These are phyloP conservation scores for Diarsia mendica DNA, from an alignment of 2,888 invertebrate species.

Conservation along the genomic window DNA sequence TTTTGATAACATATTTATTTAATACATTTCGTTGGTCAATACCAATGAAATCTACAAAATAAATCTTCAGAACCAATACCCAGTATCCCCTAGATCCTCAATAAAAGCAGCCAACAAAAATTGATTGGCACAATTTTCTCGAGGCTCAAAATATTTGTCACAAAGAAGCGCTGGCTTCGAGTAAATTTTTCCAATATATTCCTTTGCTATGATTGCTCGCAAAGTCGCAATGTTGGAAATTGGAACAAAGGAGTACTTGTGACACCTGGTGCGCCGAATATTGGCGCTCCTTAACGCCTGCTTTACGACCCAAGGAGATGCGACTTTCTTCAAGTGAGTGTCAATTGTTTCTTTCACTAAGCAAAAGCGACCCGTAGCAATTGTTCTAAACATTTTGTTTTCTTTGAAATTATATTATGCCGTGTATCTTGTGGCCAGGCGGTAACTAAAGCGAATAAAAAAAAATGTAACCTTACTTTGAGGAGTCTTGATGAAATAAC, in stretches of 20 bases:
- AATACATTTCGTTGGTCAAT: neutral
- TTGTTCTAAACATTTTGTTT: too few relatives aligned
- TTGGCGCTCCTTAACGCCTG: conserved; percentile 38
- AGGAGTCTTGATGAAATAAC: conserved; percentile 31
- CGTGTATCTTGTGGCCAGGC: neutral
- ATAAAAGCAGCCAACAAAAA: conserved; percentile 43
- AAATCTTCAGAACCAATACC: conserved; percentile 31
- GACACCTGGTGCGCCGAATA: conserved; percentile 56
- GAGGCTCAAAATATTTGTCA: conserved; percentile 49
- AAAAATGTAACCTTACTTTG: conserved; percentile 19
- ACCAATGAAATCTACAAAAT: neutral
- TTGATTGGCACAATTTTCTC: conserved; percentile 30
- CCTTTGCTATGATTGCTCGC: conserved; percentile 51
- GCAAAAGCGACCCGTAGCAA: too few relatives aligned
- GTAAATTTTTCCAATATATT: conserved; percentile 58
- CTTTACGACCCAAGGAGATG: neutral
- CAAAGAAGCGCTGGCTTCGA: conserved; percentile 38
- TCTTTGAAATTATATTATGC: too few relatives aligned
- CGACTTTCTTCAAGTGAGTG: neutral
- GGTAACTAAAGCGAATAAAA: conserved; percentile 17
- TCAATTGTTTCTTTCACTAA: neutral
- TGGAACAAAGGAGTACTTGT: conserved; percentile 48
- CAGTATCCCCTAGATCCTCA: neutral
- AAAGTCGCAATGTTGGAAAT: conserved; percentile 50
- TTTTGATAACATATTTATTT: too few relatives aligned